Percentiles rank a stretch among this genome's conserved stretches.
These are phyloP conservation scores for Oscheius sp. DNA, from an alignment of 1,140 invertebrate species.

Conservation along the genomic window DNA sequence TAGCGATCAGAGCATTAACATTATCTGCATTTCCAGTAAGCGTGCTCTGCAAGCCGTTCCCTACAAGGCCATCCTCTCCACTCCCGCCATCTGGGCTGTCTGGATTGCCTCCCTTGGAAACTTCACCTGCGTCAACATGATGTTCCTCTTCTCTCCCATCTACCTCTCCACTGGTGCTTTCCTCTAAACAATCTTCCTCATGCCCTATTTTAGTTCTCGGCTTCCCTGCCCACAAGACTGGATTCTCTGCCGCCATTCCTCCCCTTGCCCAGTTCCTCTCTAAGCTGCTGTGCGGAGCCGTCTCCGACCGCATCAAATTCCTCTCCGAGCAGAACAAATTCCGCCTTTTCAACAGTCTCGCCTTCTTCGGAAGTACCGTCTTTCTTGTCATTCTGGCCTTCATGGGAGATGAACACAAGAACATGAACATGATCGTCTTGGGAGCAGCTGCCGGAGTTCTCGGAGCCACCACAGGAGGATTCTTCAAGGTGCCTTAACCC, in stretches of 20 bases:
- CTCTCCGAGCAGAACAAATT: slow-evolving; percentile 58
- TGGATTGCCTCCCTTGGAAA: slow-evolving; percentile 57
- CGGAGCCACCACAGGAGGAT: slow-evolving; percentile 57
- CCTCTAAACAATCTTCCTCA: background rate
- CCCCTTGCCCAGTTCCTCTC: slow-evolving; percentile 54
- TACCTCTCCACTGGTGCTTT: slow-evolving; percentile 38
- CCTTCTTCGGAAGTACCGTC: slow-evolving; percentile 49
- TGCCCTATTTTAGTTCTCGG: slow-evolving; percentile 42
- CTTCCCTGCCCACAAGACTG: slow-evolving; percentile 51
- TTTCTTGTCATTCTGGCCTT: slow-evolving; percentile 54
- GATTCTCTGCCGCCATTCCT: slow-evolving; percentile 57
- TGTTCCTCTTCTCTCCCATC: slow-evolving; percentile 58
- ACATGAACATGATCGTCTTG: slow-evolving; percentile 46
- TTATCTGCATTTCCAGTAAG: slow-evolving; percentile 41
- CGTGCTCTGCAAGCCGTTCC: slow-evolving; percentile 48
- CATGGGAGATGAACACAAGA: slow-evolving; percentile 40
- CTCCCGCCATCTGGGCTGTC: slow-evolving; percentile 55
- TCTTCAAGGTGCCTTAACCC: no score
- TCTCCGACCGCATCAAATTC: slow-evolving; percentile 43
- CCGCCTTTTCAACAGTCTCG: slow-evolving; percentile 54
- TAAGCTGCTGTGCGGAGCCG: slow-evolving; percentile 49
- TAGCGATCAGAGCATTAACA: background rate
- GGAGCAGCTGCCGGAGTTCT: slow-evolving; percentile 52
- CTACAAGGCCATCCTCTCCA: slow-evolving; percentile 45
- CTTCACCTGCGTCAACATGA: slow-evolving; percentile 53